Evolutionary conservation across 2,113 vertebrate genomes (phyloP), one percentile per base, ranked within the genome.

Genomic region (Daubentonia madagascariensis): DNA sequence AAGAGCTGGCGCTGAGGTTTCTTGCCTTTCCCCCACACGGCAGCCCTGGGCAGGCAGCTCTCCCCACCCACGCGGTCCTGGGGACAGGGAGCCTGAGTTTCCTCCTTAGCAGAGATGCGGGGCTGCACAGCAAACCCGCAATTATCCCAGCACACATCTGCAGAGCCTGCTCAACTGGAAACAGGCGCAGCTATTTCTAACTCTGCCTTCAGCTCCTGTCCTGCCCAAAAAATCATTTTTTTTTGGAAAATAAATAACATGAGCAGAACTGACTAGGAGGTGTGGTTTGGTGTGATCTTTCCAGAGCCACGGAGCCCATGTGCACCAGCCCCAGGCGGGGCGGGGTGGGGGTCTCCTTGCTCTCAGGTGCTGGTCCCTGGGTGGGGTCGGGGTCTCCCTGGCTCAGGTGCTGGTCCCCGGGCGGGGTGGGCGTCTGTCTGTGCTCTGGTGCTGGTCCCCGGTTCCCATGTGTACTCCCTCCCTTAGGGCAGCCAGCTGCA

Each of bases 81-180:
- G 70, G 89, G 73, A 96, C 13, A 3, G 91, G 78, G 90, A 67
- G 32, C 85, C 17, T 20, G 1, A 11, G 88, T 84, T 96, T 89
- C 75, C 96, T 83, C 90, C 86, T 93, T 17, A 89, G 96, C 52
- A 87, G 59, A 94, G 93, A 89, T 43, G 11, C 4, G 1, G 85
- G 89, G 97, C 97, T 75, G 96, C 95, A 65, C 89, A 65, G 88
- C 97, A 98, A 98, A 96, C 97, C 98, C 97, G 96, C 98, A 98
- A 98, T 98, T 98, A 98, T 84, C 96, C 97, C 94, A 88, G 97
- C 72, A 91, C 96, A 97, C 70, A 97, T 97, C 97, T 22, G n/a
- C 91, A 96, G 98, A 98, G 98, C 95, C 98, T 96, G 96, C 97
- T 98, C 96, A 89, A 91, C 94, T 98, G 97, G 94, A 98, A 98